Percentiles rank a stretch among this genome's conserved stretches.
Conservation (phyloP, 2,888 invertebrate species). For the Mesochorus sp. region DNA sequence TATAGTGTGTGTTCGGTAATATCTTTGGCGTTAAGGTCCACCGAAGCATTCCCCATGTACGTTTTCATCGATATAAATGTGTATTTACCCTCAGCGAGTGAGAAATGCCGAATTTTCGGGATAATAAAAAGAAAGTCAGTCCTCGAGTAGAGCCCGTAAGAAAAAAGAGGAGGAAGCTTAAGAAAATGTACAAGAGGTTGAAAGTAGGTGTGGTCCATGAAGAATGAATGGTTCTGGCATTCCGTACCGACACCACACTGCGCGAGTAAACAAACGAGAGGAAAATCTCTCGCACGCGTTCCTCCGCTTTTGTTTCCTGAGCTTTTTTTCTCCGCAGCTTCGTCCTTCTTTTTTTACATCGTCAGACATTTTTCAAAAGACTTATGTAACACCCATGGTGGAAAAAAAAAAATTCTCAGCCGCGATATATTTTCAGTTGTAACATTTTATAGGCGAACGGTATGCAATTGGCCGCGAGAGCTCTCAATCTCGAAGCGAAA, state of each 20-base stretch:
- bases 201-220: conserved; percentile 32
- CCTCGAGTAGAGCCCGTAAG: not conserved
- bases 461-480: no score
- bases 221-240: conserved; percentile 48
- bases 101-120: conserved; percentile 26
- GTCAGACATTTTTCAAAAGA: not conserved
- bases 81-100: conserved; percentile 8
- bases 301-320: not conserved
- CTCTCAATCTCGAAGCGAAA: no score
- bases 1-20: not conserved
- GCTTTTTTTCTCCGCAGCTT: not conserved
- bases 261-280: conserved; percentile 30
- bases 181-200: conserved; percentile 14
- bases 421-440: not conserved
- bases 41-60: not conserved
- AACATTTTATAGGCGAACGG: not conserved
- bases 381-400: not conserved
- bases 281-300: conserved; percentile 13
- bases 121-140: conserved; percentile 22
- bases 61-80: conserved; percentile 16
- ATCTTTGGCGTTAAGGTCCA: not conserved
- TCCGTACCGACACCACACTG: conserved; percentile 17
- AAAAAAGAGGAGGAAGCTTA: not conserved
- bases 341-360: not conserved
- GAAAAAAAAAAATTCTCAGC: not conserved